These are phyloP conservation scores for Megalops atlanticus DNA, from an alignment of 2,113 vertebrate genomes.

Conservation along the genomic window DNA sequence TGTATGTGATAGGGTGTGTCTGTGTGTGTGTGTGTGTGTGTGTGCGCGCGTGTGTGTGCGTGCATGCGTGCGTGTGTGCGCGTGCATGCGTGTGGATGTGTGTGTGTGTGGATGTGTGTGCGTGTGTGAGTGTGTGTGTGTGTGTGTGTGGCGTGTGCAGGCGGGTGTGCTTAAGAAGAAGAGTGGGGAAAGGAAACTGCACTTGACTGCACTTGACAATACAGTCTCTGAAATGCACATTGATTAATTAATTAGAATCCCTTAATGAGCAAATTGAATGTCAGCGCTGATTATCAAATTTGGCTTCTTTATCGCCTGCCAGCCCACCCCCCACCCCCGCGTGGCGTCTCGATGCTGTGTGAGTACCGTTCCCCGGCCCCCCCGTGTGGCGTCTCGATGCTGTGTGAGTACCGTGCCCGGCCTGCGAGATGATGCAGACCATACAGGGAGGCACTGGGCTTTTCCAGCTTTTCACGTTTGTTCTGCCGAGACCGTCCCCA, in stretches of 20 bases:
- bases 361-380: too few relatives aligned
- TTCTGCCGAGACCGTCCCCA: background rate
- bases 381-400: background rate
- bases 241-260: conserved; percentile 73
- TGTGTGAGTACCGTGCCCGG: too few relatives aligned
- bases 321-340: conserved; percentile 32
- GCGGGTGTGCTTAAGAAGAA: conserved; percentile 2
- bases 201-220: conserved; percentile 72
- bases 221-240: conserved; percentile 69
- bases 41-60: background rate
- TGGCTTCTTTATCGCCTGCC: conserved; percentile 64
- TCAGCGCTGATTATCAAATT: conserved; percentile 73
- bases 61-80: too few relatives aligned
- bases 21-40: background rate
- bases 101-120: conserved; percentile 15
- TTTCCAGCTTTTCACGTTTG: background rate
- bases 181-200: conserved; percentile 54
- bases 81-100: background rate
- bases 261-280: conserved; percentile 75
- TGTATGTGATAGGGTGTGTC: too few relatives aligned
- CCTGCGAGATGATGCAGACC: too few relatives aligned
- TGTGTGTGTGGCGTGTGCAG: conserved; percentile 25
- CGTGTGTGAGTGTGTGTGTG: conserved; percentile 31
- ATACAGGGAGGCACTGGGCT: too few relatives aligned
- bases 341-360: background rate